phyloP scores from a whole-genome alignment of 2,797 vertebrate genomes.

The Neopelma chrysocephalum region DNA sequence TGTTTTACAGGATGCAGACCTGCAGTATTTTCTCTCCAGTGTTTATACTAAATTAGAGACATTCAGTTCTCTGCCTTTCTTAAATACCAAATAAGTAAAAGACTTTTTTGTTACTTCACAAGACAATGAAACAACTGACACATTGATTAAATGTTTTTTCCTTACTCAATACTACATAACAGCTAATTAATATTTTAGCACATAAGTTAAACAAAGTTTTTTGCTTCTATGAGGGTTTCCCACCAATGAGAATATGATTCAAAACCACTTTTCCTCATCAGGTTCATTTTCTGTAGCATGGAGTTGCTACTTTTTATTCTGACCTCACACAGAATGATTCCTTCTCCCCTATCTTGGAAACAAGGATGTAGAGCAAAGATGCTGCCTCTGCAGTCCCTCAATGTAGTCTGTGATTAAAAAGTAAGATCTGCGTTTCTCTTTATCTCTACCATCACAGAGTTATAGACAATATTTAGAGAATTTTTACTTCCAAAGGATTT shows the following conservation, averaged over 20 bases:
- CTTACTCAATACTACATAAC: neutral
- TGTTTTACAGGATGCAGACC: slow-evolving; percentile 30
- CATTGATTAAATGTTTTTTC: neutral
- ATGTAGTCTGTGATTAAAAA: neutral
- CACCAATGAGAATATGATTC: rapidly evolving
- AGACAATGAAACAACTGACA: neutral
- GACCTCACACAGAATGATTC: neutral
- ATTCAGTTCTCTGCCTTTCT: slow-evolving; percentile 26
- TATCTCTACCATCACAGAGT: neutral
- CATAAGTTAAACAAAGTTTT: neutral
- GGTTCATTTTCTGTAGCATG: neutral
- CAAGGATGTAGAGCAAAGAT: neutral
- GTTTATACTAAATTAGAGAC: neutral
- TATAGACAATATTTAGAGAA: neutral
- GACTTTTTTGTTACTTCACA: neutral
- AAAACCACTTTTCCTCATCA: neutral
- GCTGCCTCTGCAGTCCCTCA: neutral
- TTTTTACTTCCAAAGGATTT: neutral
- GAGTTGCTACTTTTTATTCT: neutral
- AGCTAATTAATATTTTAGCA: neutral
- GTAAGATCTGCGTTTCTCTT: neutral
- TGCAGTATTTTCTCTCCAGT: slow-evolving; percentile 7
- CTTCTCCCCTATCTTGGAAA: neutral
- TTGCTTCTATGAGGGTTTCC: neutral
- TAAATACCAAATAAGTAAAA: neutral